Base-by-base conservation (phyloP, 2,888 invertebrate genomes). In the Geotrupes spiniger region DNA sequence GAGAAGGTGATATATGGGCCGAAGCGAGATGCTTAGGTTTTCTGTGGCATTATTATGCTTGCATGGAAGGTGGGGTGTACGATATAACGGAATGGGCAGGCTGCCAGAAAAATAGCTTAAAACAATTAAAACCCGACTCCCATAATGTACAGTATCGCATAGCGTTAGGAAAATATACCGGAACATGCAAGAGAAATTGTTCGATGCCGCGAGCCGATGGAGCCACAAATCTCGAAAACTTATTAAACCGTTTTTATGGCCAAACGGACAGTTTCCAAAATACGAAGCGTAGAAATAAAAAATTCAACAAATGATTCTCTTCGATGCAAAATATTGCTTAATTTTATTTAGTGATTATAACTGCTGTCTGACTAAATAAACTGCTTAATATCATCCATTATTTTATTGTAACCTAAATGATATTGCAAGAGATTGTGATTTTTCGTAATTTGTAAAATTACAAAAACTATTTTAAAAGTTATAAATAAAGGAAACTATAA, bases 81-180 rank as follows among this genome's bases (percentile, higher is more conserved):
- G 93, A 96, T 75, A 94, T 97, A 63, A 95, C 94, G 36, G 93
- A 95, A 74, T 96, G 96, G 96, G 96, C 95, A 14, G 88, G 90
- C 57, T 96, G 96, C 74, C 93, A 95, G 78, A 89, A 86, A 63
- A 80, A 81, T 47, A 83, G 83, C 70, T 75, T 86, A 60, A 82
- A 83, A 63, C 93, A 94, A 74, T 78, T 95, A 59, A 85, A 89
- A 74, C 89, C 93, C 9, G 92, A 94, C 75, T 88, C 89, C 52
- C 94, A 95, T 76, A 85, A 87, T 73, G 92, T 95, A 52, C 92
- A 92, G 73, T 91, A 90, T 71, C 80, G 90, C 63, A 89, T 91
- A 68, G 87, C 89, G 59, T 80, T 89, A 55, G 89, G 88, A 56
- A 82, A 82, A 72, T 78, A 82, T 64, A 75, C 78, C 46, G 58